Conservation (phyloP, 2,888 invertebrate species). For the Pinctada fucata region DNA sequence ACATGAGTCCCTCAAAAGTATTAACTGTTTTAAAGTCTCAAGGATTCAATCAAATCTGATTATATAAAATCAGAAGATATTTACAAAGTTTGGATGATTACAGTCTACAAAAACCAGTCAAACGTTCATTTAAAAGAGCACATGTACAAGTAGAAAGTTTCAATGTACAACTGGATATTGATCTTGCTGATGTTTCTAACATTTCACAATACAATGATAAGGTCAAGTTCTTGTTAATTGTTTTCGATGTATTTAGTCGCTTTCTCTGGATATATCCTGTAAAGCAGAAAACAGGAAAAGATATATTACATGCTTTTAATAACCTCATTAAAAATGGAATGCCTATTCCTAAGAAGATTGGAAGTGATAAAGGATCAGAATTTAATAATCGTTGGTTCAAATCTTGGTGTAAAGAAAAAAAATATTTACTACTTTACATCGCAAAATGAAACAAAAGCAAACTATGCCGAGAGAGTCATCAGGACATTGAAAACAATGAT, state of each 20-base stretch:
- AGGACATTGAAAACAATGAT: no score
- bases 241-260: constrained; percentile 23
- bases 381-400: constrained; percentile 1
- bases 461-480: no score
- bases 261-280: constrained; percentile 15
- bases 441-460: no score
- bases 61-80: constrained; percentile 19
- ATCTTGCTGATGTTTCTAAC: constrained; percentile 18
- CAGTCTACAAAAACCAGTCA: constrained; percentile 2
- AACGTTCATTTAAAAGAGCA: constrained; percentile 7
- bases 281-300: constrained; percentile 7
- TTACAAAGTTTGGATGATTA: constrained; percentile 20
- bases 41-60: neutral
- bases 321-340: neutral
- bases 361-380: constrained; percentile 1
- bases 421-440: no score
- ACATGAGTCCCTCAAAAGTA: constrained; percentile 14
- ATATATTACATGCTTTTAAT: neutral
- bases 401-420: neutral
- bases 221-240: constrained; percentile 7
- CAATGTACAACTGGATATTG: constrained; percentile 14
- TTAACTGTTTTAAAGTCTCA: constrained; percentile 5
- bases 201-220: constrained; percentile 16
- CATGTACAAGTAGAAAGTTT: constrained; percentile 12
- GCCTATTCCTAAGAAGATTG: neutral